phyloP scores from a whole-genome alignment of 2,888 invertebrate genomes.

The Dicyrtomina minuta region DNA sequence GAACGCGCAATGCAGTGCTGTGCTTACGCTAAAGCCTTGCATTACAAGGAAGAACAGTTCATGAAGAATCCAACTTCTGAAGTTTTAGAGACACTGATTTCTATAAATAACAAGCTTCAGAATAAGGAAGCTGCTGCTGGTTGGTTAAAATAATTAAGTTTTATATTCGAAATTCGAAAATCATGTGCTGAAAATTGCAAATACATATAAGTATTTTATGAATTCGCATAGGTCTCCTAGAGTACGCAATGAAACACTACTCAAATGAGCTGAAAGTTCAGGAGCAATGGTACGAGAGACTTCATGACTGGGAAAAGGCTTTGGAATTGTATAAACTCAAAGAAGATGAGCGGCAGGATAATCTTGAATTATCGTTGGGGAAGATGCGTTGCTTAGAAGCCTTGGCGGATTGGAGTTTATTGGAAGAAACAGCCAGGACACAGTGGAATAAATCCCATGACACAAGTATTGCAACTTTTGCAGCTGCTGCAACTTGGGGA shows the following conservation, averaged over 20 bases:
- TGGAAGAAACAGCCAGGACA: slow-evolving; percentile 76
- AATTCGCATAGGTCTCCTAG: slow-evolving; percentile 69
- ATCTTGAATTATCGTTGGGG: slow-evolving; percentile 81
- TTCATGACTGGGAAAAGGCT: slow-evolving; percentile 98
- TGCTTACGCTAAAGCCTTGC: slow-evolving; percentile 77
- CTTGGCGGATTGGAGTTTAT: slow-evolving; percentile 85
- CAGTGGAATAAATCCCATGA: slow-evolving; percentile 73
- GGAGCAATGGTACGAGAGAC: slow-evolving; percentile 97
- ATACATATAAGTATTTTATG: no score
- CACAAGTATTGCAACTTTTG: slow-evolving; percentile 45
- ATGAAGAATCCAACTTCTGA: slow-evolving; percentile 77
- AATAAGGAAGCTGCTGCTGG: slow-evolving; percentile 98
- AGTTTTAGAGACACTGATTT: slow-evolving; percentile 89
- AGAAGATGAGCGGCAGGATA: slow-evolving; percentile 63
- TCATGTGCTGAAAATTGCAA: no score
- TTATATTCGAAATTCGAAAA: neutral
- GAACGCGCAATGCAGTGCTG: slow-evolving; percentile 93
- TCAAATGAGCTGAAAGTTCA: slow-evolving; percentile 67
- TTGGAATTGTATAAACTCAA: slow-evolving; percentile 80
- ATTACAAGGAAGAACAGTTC: slow-evolving; percentile 93
- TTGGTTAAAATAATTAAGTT: slow-evolving; percentile 9
- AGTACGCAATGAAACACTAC: slow-evolving; percentile 81
- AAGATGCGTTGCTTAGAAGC: slow-evolving; percentile 96
- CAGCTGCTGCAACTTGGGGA: slow-evolving; percentile 89
- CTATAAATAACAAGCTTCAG: slow-evolving; percentile 96